These are phyloP conservation scores for Meriones unguiculatus DNA, from an alignment of 2,113 vertebrate species.

Conservation along the genomic window DNA sequence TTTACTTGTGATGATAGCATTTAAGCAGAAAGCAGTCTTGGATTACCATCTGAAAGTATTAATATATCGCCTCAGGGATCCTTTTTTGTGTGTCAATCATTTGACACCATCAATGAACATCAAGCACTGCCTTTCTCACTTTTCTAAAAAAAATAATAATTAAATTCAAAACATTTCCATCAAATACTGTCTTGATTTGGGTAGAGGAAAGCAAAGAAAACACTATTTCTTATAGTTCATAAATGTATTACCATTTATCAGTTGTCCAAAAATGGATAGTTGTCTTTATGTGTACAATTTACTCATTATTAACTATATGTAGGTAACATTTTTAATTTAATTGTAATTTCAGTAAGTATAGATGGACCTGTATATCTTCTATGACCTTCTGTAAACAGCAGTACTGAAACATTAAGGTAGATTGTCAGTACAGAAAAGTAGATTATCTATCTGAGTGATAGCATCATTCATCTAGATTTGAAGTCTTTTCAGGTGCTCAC, in stretches of 20 bases:
- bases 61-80: not conserved
- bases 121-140: fast-evolving
- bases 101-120: conserved; percentile 34
- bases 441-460: conserved; percentile 63
- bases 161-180: not conserved
- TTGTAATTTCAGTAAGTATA: not conserved
- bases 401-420: conserved; percentile 56
- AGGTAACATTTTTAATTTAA: not conserved
- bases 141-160: not conserved
- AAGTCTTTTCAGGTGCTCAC: conserved; percentile 49
- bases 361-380: not conserved
- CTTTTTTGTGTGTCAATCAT: not conserved
- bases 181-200: not conserved
- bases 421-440: conserved; percentile 69
- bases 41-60: not conserved
- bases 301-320: not conserved
- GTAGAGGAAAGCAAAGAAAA: not conserved
- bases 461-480: conserved; percentile 71
- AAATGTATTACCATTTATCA: not conserved
- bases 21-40: not conserved
- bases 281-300: not conserved
- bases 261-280: conserved; percentile 7
- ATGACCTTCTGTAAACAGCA: not conserved
- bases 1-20: not conserved
- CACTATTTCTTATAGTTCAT: not conserved